Conservation (phyloP, 1,140 invertebrate species). For the Neodiprion fabricii region DNA sequence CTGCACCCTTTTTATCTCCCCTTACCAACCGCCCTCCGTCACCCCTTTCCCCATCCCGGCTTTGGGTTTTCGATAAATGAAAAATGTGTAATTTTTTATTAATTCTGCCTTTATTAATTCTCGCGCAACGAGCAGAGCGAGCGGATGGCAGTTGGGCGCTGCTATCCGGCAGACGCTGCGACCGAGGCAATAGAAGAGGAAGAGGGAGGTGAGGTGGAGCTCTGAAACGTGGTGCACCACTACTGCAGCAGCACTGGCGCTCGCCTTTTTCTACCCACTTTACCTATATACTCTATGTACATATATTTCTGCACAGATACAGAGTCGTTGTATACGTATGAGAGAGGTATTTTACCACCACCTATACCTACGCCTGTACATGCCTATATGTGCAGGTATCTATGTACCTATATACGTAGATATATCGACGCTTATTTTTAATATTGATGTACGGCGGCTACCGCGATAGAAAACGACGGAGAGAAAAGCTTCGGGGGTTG, state of each 20-base stretch:
- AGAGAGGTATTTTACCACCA: neutral
- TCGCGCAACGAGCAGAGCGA: slow-evolving; percentile 17
- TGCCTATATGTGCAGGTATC: slow-evolving; percentile 14
- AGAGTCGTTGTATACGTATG: neutral
- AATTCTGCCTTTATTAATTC: slow-evolving; percentile 55
- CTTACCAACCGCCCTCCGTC: too few relatives aligned
- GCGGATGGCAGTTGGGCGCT: neutral
- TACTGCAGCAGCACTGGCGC: slow-evolving; percentile 13
- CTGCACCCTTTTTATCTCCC: too few relatives aligned
- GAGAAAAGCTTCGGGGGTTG: neutral
- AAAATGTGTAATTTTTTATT: slow-evolving; percentile 55
- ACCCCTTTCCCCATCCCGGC: neutral
- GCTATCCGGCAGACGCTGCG: neutral
- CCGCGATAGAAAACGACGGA: slow-evolving; percentile 6
- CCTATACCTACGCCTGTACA: neutral
- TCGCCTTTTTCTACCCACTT: slow-evolving; percentile 17
- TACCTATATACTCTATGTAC: slow-evolving; percentile 13
- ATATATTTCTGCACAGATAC: slow-evolving; percentile 3
- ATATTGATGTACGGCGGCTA: slow-evolving; percentile 28
- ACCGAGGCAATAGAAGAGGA: too few relatives aligned
- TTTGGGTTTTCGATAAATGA: slow-evolving; percentile 38
- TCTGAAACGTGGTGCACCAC: slow-evolving; percentile 16
- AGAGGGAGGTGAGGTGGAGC: neutral
- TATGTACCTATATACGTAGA: slow-evolving; percentile 16
- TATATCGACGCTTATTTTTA: slow-evolving; percentile 35